A percentile compares a stretch with the other conserved stretches of the same genome.
phyloP scores from a whole-genome alignment of 1,140 invertebrate species.

The Aphelenchoides besseyi region DNA sequence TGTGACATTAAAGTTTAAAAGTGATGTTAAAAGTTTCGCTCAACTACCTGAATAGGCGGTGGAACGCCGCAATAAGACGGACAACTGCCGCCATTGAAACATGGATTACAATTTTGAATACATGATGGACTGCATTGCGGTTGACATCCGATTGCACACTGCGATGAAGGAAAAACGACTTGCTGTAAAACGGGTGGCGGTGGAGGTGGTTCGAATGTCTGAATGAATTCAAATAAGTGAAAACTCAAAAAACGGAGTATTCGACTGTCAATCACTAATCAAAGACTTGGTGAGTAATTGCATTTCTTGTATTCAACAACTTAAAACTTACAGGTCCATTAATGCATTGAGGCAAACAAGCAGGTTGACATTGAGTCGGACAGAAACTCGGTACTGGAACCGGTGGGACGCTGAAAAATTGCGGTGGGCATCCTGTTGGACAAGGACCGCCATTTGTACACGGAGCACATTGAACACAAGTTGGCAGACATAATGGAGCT shows the following conservation, averaged over 20 bases:
- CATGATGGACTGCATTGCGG: neutral
- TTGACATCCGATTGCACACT: neutral
- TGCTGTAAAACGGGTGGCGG: neutral
- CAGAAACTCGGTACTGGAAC: no score
- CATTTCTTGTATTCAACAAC: no score
- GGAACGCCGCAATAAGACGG: neutral
- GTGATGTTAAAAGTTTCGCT: no score
- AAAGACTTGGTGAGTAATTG: no score
- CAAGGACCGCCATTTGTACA: neutral
- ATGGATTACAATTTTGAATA: neutral
- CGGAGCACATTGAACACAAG: neutral
- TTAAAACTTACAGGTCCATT: no score
- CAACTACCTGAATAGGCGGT: neutral
- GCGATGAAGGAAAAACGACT: no score
- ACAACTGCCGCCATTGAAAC: neutral
- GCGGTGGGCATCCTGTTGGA: neutral
- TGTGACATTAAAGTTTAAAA: no score
- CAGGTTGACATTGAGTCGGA: no score
- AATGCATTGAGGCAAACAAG: no score
- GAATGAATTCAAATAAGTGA: no score
- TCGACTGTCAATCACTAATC: no score
- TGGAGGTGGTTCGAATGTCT: neutral
- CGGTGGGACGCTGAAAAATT: neutral
- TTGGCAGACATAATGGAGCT: neutral
- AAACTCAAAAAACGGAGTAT: no score